Base-by-base conservation (phyloP, 2,113 vertebrate species). In the Callipepla squamata region DNA sequence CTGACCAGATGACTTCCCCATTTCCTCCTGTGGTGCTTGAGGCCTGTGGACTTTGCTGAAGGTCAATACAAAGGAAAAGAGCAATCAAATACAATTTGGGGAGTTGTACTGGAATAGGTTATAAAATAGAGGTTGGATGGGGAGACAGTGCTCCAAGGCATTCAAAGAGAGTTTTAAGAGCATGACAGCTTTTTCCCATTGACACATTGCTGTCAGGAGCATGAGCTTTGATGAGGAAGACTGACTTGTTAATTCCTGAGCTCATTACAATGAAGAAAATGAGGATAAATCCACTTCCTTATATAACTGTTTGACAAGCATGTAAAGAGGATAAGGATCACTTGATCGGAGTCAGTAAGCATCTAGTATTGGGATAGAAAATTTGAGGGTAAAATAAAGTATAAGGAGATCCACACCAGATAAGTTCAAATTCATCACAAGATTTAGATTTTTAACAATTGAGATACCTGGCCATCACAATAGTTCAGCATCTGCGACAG, bases 51-150 rank as follows among this genome's bases (percentile, higher is more conserved):
- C 78, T 73, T 85, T 70, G 25, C 32, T 93, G 70, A 95, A 80
- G 32, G 42, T 79, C 70, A 75, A 79, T 93, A 47, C 45, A 62
- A 79, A 80, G 55, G 14, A 70, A 80, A 83, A 80, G 44, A 86
- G 8, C 10, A 77, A 42, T 66, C 42, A 50, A 76, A 85, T 77
- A 34, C 25, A 69, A 44, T 70, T 38, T 80, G 9, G 70, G 30
- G 40, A 21, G 6, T 74, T 92, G 32, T 77, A 63, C 66, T 77
- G 68, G 44, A 85, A 66, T 57, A 63, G 15, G 11, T 65, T 85
- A 21, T 55, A 78, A 80, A 91, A 67, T 16, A 74, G 14, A 7
- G 23, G 7, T 6, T 58, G 38, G 11, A 18, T 73, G 19, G 11
- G 47, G 26, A 30, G 53, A 34, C 17, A 51, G 57, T 67, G 36